Base-by-base conservation (phyloP, 2,113 vertebrate species). In the Ciconia boyciana region DNA sequence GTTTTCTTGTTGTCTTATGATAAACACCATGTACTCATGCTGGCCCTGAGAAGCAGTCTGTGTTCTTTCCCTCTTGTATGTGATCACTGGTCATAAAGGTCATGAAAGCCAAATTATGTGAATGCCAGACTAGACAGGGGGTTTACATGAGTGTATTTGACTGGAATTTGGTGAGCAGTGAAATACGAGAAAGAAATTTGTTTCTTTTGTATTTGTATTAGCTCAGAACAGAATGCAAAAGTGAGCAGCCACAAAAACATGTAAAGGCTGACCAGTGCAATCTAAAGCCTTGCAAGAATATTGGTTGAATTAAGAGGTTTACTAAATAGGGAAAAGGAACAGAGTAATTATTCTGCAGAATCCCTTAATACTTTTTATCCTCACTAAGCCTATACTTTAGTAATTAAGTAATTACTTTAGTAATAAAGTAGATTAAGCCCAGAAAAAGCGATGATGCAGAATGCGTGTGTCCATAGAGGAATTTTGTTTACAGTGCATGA, bases 51-150 rank as follows among this genome's bases (percentile, higher is more conserved):
- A 64, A 65, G 44, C 66, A 69, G 18, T 39, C 29, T 66, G 9
- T 48, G 82, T 95, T 94, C 79, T 97, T 96, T 76, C 87, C 81
- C 39, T 90, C 28, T 52, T 2, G 0, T 62, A 8, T 26, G 11
- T 78, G 32, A 72, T 93, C 75, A 28, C 43, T 94, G 79, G 75
- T 94, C 75, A 80, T 91, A 97, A 96, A 96, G 94, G 90, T 96
- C 92, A 85, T n/a, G 41, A 87, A 85, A 92, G 86, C 36, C 76
- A 75, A 65, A 55, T 90, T 51, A 54, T 65, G 58, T 69, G 62
- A 94, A 80, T 85, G 62, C 57, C 54, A 90, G 68, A 64, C 57
- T 66, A 93, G 83, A 65, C 46, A 60, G 70, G 58, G 82, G 64
- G 24, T 83, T 93, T 96, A 88, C 76, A 26, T 69, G 3, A 83